A percentile compares a stretch with the other conserved stretches of the same genome.
These are phyloP conservation scores for Anser brachyrhynchus DNA, from an alignment of 2,113 vertebrate species.

Conservation along the genomic window DNA sequence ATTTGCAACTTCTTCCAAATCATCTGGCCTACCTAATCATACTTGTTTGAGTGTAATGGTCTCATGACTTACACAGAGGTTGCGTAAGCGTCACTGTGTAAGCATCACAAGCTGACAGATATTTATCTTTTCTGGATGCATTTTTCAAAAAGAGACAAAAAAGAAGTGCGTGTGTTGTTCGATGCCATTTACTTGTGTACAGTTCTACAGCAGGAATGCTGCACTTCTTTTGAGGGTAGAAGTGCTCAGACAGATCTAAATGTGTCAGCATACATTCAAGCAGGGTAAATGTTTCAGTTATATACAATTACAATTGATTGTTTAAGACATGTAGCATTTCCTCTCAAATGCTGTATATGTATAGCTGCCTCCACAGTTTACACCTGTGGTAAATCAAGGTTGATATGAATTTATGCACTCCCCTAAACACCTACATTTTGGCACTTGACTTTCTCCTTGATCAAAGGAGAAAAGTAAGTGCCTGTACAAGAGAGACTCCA, in stretches of 20 bases:
- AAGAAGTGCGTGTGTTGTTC: background rate
- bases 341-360: background rate
- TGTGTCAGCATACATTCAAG: background rate
- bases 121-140: background rate
- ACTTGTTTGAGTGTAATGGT: background rate
- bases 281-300: background rate
- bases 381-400: background rate
- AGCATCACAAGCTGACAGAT: background rate
- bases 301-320: background rate
- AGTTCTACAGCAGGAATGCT: background rate
- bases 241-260: background rate
- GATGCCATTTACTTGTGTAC: background rate
- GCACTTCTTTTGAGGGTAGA: background rate
- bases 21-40: background rate
- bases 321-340: background rate
- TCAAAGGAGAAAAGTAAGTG: background rate
- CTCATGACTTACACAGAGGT: background rate
- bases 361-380: background rate
- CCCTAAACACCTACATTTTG: background rate
- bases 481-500: background rate
- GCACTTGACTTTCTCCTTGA: background rate
- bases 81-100: background rate
- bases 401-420: background rate
- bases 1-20: background rate
- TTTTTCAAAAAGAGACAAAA: background rate